phyloP scores from a whole-genome alignment of 1,140 invertebrate genomes.

The Drosophila oshimai region DNA sequence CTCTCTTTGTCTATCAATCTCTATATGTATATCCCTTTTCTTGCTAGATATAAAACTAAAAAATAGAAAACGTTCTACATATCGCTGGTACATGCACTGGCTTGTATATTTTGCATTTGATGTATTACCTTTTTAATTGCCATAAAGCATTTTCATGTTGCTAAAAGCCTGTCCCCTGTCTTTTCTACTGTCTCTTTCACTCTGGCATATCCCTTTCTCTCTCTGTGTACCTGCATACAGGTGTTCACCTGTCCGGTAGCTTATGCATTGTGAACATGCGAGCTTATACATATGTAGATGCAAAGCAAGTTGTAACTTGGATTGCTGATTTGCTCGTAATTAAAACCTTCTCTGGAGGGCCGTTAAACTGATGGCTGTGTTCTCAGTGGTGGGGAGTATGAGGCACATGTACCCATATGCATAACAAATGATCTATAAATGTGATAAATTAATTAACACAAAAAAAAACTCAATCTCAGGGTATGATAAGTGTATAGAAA shows the following conservation, averaged over 20 bases:
- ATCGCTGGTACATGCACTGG: conserved; percentile 17
- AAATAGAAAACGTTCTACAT: not conserved
- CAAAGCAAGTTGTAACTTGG: conserved; percentile 30
- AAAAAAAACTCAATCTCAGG: too few species aligned
- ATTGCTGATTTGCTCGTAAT: conserved; percentile 41
- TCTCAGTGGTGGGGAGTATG: not conserved
- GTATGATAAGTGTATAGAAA: too few species aligned
- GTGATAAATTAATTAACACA: not conserved
- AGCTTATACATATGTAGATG: conserved; percentile 58
- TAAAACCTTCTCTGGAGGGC: conserved; percentile 56
- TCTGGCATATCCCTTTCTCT: not conserved
- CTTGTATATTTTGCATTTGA: conserved; percentile 56
- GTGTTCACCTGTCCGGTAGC: conserved; percentile 35
- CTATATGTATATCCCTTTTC: conserved; percentile 11
- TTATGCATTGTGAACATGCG: conserved; percentile 73
- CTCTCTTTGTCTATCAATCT: not conserved
- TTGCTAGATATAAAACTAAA: conserved; percentile 4
- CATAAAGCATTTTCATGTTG: conserved; percentile 78
- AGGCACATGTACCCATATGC: too few species aligned
- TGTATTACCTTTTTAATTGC: conserved; percentile 76
- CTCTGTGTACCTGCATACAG: not conserved
- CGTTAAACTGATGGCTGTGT: conserved; percentile 4
- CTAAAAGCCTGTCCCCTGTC: conserved; percentile 51
- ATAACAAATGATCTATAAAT: not conserved
- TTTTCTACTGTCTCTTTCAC: not conserved